Base-by-base conservation (phyloP, 2,797 vertebrate species). In the Bradypus variegatus region DNA sequence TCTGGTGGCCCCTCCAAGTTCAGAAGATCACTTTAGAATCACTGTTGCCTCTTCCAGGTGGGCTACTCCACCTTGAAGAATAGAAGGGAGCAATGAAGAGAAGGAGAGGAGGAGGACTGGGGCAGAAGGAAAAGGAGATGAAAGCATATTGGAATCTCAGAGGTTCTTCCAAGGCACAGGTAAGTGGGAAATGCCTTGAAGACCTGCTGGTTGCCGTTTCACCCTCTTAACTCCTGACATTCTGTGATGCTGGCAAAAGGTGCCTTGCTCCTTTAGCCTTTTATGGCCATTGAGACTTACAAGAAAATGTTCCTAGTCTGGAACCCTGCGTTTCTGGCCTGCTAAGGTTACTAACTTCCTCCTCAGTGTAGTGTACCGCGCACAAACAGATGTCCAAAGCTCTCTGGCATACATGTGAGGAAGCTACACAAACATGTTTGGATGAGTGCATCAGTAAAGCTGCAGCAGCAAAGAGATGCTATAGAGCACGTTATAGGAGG, bases 1-100 rank as follows among this genome's bases (percentile, higher is more conserved):
- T 50, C 33, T 45, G 41, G 31, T 1, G 0, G 16, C 2, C 21
- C 23, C 10, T 72, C 12, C 1, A 3, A 6, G 3, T 70, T 90
- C 60, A 48, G 48, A 6, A 69, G 50, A 31, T 73, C 58, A 69
- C n/a, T 75, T 80, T 41, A 3, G 23, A 67, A 21, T 38, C 33
- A 15, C 16, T 73, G 11, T 27, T 25, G 41, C 23, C 31, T 64
- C 60, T 83, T 53, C 31, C 55, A 76, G 10, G 48, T 29, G 19
- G 67, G 78, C 58, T 16, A 4, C 19, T 31, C 27, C 5, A 83
- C 7, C 21, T 25, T 21, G 19, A 14, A 75, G 27, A 50, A 36
- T 33, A 31, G 55, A 64, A 19, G 18, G 25, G 41, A 83, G n/a
- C 50, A 6, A 19, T 2, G 64, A 36, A 72, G 31, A 45, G 15